A percentile compares a stretch with the other conserved stretches of the same genome.
phyloP scores from a whole-genome alignment of 2,888 invertebrate genomes.

The Epinotia brunnichana region DNA sequence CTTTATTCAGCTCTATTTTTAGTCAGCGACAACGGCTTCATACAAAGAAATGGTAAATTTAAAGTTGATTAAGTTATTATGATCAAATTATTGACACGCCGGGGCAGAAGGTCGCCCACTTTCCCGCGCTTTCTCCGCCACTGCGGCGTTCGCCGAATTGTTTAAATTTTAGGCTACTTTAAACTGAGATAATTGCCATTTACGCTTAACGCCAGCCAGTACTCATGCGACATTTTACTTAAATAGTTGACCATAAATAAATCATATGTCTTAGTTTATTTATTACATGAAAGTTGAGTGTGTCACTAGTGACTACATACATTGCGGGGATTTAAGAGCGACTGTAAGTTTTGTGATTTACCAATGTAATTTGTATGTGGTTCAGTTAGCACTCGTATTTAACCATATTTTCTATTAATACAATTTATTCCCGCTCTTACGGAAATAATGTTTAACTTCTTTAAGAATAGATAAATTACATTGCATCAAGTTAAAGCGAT shows the following conservation, averaged over 20 bases:
- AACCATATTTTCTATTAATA: neutral
- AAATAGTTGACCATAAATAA: neutral
- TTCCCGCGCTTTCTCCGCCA: slow-evolving; percentile 38
- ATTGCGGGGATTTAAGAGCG: neutral
- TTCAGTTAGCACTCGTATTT: neutral
- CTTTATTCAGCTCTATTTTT: no score
- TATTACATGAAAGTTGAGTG: slow-evolving; percentile 23
- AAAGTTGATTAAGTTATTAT: slow-evolving; percentile 36
- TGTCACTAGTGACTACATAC: slow-evolving; percentile 8
- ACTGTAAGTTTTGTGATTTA: slow-evolving; percentile 3
- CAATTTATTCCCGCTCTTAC: neutral
- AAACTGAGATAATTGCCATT: slow-evolving; percentile 12
- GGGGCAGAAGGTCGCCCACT: slow-evolving; percentile 37
- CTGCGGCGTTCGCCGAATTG: slow-evolving; percentile 20
- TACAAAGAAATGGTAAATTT: neutral
- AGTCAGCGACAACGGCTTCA: neutral
- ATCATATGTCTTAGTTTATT: slow-evolving; percentile 5
- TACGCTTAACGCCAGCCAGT: neutral
- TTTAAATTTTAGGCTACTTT: slow-evolving; percentile 23
- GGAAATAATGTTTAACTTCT: neutral
- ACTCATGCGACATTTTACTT: neutral
- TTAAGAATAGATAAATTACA: neutral
- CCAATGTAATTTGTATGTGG: neutral
- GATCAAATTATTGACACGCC: slow-evolving; percentile 34
- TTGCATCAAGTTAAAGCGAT: neutral